phyloP scores from a whole-genome alignment of 2,113 vertebrate species.

The Oostethus manadensis region DNA sequence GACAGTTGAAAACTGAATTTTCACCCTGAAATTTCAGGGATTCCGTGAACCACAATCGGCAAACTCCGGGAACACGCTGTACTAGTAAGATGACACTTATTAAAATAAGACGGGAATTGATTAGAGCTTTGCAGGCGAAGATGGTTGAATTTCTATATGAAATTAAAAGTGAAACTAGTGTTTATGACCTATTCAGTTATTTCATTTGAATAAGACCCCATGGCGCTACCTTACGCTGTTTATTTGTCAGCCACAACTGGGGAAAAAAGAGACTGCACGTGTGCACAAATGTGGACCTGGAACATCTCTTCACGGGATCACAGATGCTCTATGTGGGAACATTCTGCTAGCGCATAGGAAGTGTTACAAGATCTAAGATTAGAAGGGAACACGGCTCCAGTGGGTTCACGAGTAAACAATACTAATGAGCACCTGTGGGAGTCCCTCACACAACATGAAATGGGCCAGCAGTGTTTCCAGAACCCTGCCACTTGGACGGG shows the following conservation, averaged over 20 bases:
- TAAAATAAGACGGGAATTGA: background rate
- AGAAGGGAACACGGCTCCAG: constrained; percentile 42
- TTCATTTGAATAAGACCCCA: background rate
- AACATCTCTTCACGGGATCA: constrained; percentile 32
- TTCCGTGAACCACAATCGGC: background rate
- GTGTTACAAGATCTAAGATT: constrained; percentile 52
- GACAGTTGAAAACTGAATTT: background rate
- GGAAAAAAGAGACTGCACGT: background rate
- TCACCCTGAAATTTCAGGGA: background rate
- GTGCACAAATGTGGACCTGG: constrained; percentile 25
- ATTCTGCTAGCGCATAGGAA: constrained; percentile 20
- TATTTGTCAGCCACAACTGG: background rate
- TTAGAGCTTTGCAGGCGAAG: background rate
- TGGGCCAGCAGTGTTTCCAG: constrained; percentile 40
- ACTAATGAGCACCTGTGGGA: constrained; percentile 63
- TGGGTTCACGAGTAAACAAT: constrained; percentile 54
- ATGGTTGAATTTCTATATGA: background rate
- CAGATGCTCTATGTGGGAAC: constrained; percentile 15
- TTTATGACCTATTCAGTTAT: background rate
- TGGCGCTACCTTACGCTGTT: background rate
- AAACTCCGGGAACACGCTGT: background rate
- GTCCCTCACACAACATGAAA: constrained; percentile 47
- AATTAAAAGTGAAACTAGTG: background rate
- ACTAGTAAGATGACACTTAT: background rate
- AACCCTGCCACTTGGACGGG: constrained; percentile 11